These are phyloP conservation scores for Mongoloraphidia duomilia DNA, from an alignment of 2,888 invertebrate genomes.

Conservation along the genomic window DNA sequence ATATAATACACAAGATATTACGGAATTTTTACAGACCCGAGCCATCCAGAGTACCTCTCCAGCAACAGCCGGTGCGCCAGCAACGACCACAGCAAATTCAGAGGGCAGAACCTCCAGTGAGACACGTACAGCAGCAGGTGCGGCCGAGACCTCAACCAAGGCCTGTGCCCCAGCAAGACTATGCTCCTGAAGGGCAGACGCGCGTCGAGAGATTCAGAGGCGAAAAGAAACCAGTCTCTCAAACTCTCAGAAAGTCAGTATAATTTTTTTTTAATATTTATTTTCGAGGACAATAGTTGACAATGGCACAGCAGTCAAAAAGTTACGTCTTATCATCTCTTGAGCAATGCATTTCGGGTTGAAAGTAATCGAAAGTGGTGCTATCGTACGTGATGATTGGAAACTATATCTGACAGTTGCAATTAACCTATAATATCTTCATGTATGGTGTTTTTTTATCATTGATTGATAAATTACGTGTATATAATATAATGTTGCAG, in stretches of 20 bases:
- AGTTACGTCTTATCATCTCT: not conserved
- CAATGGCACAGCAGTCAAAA: not conserved
- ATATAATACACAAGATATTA: too few relatives aligned
- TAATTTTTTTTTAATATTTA: not conserved
- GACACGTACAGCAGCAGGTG: conserved; percentile 15
- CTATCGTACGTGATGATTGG: too few relatives aligned
- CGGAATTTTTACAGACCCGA: conserved; percentile 23
- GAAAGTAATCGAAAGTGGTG: not conserved
- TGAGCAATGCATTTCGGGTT: not conserved
- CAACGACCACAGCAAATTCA: conserved; percentile 26
- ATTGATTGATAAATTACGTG: too few relatives aligned
- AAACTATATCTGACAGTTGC: too few relatives aligned
- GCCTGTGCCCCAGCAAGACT: conserved; percentile 25
- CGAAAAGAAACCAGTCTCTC: conserved; percentile 55
- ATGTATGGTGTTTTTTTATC: too few relatives aligned
- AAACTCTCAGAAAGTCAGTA: conserved; percentile 40
- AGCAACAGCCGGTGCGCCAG: conserved; percentile 21
- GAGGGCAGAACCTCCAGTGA: conserved; percentile 6
- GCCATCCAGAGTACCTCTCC: conserved; percentile 12
- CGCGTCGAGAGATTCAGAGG: conserved; percentile 28
- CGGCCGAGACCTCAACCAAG: conserved; percentile 28
- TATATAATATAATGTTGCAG: too few relatives aligned
- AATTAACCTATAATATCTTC: too few relatives aligned
- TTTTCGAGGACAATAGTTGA: too few relatives aligned
- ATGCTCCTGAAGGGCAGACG: not conserved